These are phyloP conservation scores for Drosophila fuyamai DNA, from an alignment of 1,140 invertebrate species.

Conservation along the genomic window DNA sequence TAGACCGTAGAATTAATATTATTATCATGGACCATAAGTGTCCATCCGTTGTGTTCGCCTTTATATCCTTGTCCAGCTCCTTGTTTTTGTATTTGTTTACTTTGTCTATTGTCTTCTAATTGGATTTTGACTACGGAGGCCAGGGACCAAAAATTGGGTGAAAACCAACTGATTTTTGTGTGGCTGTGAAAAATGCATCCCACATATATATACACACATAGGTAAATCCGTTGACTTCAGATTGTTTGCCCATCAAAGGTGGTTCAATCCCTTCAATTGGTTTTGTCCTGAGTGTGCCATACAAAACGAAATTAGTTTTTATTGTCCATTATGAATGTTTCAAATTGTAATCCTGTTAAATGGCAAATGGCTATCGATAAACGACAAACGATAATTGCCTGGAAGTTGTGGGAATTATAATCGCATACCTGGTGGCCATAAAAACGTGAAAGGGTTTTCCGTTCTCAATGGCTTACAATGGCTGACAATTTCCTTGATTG, in stretches of 20 bases:
- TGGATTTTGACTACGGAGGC: conserved; percentile 27
- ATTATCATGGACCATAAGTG: conserved; percentile 44
- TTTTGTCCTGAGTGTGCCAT: background rate
- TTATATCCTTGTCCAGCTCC: background rate
- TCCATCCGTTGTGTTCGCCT: conserved; percentile 8
- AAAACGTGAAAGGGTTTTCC: conserved; percentile 13
- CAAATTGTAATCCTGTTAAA: conserved; percentile 43
- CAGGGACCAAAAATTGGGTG: background rate
- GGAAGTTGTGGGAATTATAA: conserved; percentile 35
- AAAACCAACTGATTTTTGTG: background rate
- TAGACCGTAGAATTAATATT: conserved; percentile 41
- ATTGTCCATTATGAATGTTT: conserved; percentile 45
- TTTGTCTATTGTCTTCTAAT: conserved; percentile 25
- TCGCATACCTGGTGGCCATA: conserved; percentile 5
- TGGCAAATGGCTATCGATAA: conserved; percentile 42
- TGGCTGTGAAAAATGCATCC: conserved; percentile 34
- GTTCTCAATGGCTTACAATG: background rate
- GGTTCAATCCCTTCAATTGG: conserved; percentile 7
- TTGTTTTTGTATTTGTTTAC: conserved; percentile 8
- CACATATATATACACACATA: background rate
- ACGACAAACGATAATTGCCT: conserved; percentile 39
- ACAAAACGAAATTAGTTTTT: conserved; percentile 35
- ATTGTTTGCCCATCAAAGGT: conserved; percentile 38
- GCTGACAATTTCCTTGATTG: conserved; percentile 16
- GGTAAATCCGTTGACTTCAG: conserved; percentile 17